phyloP scores from a whole-genome alignment of 1,140 invertebrate species.

The Caenorhabditis briggsae region DNA sequence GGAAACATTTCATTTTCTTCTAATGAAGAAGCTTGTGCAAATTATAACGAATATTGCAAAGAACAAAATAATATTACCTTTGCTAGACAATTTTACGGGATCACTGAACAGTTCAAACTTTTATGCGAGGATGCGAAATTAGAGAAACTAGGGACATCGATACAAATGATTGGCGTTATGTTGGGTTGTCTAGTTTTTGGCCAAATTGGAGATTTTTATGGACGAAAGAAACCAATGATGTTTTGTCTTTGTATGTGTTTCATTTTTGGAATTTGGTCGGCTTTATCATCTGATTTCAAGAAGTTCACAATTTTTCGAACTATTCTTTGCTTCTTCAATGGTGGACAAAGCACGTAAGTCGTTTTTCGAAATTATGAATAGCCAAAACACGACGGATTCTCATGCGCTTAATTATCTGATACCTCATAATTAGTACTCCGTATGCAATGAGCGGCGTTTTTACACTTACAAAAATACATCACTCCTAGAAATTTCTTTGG shows the following conservation, averaged over 20 bases:
- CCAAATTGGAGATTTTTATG: conserved; percentile 35
- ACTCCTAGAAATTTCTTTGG: no score
- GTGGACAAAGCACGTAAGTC: conserved; percentile 25
- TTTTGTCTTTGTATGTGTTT: conserved; percentile 52
- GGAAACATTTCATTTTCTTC: conserved; percentile 23
- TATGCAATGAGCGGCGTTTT: no score
- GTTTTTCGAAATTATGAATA: no score
- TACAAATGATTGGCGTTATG: conserved; percentile 41
- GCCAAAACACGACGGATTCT: no score
- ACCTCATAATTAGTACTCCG: no score
- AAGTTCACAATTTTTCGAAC: conserved; percentile 40
- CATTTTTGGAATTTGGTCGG: conserved; percentile 14
- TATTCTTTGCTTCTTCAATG: conserved; percentile 43
- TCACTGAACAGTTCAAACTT: conserved; percentile 45
- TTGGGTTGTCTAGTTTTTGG: conserved; percentile 17
- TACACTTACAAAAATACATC: no score
- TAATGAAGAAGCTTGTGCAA: conserved; percentile 16
- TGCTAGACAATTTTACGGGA: conserved; percentile 26
- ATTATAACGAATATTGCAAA: conserved; percentile 2
- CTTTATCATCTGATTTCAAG: conserved; percentile 12
- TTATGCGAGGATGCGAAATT: conserved; percentile 33
- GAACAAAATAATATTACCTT: background rate
- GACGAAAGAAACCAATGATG: conserved; percentile 46
- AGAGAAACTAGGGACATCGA: conserved; percentile 23
- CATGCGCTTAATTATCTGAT: no score